Percentiles rank a stretch among this genome's conserved stretches.
phyloP scores from a whole-genome alignment of 2,888 invertebrate species.

The Omphaloscelis lunosa region DNA sequence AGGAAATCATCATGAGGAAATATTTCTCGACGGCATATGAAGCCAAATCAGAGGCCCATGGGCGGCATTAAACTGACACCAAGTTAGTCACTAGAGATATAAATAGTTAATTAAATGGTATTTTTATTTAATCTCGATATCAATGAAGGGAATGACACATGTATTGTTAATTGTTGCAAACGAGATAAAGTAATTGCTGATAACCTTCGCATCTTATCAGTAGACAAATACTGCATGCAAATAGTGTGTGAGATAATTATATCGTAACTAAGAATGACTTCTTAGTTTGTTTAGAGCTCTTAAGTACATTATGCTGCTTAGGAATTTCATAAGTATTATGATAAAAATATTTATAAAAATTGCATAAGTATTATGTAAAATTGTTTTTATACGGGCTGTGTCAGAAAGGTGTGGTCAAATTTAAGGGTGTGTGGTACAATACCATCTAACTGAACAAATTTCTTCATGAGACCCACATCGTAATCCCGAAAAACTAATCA shows the following conservation, averaged over 20 bases:
- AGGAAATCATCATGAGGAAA: no score
- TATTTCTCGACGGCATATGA: no score
- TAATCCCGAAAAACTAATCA: not conserved
- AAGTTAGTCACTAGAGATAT: no score
- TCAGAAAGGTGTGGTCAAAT: not conserved
- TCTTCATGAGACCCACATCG: not conserved
- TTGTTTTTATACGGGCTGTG: not conserved
- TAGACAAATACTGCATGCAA: slow-evolving; percentile 46
- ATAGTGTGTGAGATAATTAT: slow-evolving; percentile 49
- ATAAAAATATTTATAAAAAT: no score
- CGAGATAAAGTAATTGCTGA: slow-evolving; percentile 41
- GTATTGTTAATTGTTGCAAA: slow-evolving; percentile 42
- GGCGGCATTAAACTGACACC: no score
- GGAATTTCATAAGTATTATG: not conserved
- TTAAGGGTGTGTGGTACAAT: not conserved
- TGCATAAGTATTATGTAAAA: not conserved
- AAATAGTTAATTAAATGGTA: not conserved
- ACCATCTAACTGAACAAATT: not conserved
- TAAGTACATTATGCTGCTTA: not conserved
- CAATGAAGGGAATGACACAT: slow-evolving; percentile 46
- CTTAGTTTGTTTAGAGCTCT: slow-evolving; percentile 14
- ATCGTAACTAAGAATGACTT: slow-evolving; percentile 15
- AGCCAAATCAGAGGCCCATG: no score
- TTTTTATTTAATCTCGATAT: slow-evolving; percentile 27
- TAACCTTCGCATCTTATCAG: slow-evolving; percentile 55